These are phyloP conservation scores for Lepeophtheirus nordmannii DNA, from an alignment of 2,888 invertebrate species.

Conservation along the genomic window DNA sequence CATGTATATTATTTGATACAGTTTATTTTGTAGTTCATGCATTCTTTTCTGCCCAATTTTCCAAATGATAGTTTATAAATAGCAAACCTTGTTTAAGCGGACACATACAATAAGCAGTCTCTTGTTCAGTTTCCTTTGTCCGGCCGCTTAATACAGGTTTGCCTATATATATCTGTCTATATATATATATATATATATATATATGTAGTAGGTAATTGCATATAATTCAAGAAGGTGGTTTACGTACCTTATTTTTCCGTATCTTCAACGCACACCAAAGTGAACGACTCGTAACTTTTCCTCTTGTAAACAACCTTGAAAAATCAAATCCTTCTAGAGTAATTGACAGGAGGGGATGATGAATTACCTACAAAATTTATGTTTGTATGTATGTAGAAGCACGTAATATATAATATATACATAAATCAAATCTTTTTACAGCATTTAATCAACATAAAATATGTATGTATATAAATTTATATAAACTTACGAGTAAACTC, in stretches of 20 bases:
- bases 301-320: background rate
- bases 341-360: background rate
- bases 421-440: background rate
- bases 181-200: too few relatives aligned
- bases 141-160: too few relatives aligned
- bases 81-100: too few relatives aligned
- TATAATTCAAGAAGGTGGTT: too few relatives aligned
- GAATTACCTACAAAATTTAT: constrained; percentile 1
- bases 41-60: too few relatives aligned
- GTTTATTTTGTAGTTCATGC: too few relatives aligned
- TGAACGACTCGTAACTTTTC: background rate
- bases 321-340: background rate
- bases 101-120: too few relatives aligned
- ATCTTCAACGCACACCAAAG: background rate
- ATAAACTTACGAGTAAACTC: background rate
- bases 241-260: background rate
- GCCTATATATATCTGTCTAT: too few relatives aligned
- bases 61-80: too few relatives aligned
- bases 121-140: too few relatives aligned
- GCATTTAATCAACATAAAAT: background rate
- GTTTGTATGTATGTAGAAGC: background rate
- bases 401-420: background rate
- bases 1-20: too few relatives aligned
- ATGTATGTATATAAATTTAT: background rate
- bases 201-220: too few relatives aligned